Evolutionary conservation across 2,888 invertebrate species (phyloP).

Genomic region (Hydroisotoma schaefferi): DNA sequence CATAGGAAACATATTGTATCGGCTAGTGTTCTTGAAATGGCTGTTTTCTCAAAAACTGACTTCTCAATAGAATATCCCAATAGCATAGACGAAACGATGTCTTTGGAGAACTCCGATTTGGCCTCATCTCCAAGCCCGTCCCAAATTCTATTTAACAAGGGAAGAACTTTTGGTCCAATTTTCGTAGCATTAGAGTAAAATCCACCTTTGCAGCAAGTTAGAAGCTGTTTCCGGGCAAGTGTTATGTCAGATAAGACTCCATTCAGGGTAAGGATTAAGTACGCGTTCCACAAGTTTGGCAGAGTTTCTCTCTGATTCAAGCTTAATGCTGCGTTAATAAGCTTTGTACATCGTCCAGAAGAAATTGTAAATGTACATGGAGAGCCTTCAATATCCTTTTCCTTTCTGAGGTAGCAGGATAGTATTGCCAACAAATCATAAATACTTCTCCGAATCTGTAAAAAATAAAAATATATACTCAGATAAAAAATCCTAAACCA

Average conservation of each 20-base stretch:
- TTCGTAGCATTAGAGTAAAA: slow-evolving; percentile 72
- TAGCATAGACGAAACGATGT: slow-evolving; percentile 15
- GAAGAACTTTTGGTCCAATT: slow-evolving; percentile 70
- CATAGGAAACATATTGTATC: slow-evolving; percentile 33
- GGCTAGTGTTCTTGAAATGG: slow-evolving; percentile 35
- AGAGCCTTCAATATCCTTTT: not conserved
- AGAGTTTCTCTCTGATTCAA: slow-evolving; percentile 29
- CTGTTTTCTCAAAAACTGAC: slow-evolving; percentile 33
- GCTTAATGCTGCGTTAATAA: slow-evolving; percentile 25
- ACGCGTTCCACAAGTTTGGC: slow-evolving; percentile 43
- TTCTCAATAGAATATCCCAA: slow-evolving; percentile 29
- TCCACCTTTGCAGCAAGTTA: slow-evolving; percentile 55
- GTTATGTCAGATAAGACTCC: slow-evolving; percentile 36
- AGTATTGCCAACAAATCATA: slow-evolving; percentile 35
- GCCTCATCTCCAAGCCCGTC: slow-evolving; percentile 50
- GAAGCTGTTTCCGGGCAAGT: slow-evolving; percentile 36
- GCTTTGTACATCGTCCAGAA: slow-evolving; percentile 17
- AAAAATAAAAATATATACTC: not conserved
- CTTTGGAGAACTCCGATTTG: slow-evolving; percentile 17
- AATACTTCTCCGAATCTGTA: slow-evolving; percentile 33
- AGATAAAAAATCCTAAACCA: not conserved
- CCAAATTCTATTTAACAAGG: slow-evolving; percentile 69
- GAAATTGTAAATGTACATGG: slow-evolving; percentile 13
- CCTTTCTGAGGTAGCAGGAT: not conserved
- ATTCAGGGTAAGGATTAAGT: slow-evolving; percentile 36